A percentile compares a stretch with the other conserved stretches of the same genome.
Evolutionary conservation across 2,797 vertebrate genomes (phyloP).

Genomic region (Syngnathus rostellatus): DNA sequence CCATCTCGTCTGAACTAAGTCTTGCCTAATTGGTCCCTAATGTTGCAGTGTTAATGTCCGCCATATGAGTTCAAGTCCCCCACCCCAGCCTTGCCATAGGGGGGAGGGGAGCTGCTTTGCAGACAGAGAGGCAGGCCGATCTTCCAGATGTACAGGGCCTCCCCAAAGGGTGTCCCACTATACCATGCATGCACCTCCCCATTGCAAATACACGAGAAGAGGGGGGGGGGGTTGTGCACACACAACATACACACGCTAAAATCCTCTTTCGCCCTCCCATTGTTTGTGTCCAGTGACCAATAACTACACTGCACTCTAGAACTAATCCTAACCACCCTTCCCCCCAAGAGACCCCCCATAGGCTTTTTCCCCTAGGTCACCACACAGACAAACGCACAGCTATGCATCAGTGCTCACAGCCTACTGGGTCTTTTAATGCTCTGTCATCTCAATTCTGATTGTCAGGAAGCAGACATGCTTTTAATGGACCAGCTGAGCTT

Average conservation of each 20-base stretch:
- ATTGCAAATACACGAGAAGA: constrained; percentile 46
- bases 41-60: constrained; percentile 18
- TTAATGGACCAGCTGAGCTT: constrained; percentile 72
- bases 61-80: constrained; percentile 55
- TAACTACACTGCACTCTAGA: constrained; percentile 62
- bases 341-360: constrained; percentile 54
- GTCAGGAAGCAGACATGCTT: constrained; percentile 63
- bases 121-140: constrained; percentile 43
- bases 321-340: constrained; percentile 63
- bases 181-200: constrained; percentile 39
- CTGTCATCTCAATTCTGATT: constrained; percentile 66
- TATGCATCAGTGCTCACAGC: constrained; percentile 50
- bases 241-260: constrained; percentile 35
- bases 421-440: constrained; percentile 65
- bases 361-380: constrained; percentile 57
- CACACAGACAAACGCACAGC: constrained; percentile 14
- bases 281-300: constrained; percentile 73
- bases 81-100: constrained; percentile 12
- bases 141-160: constrained; percentile 59
- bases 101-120: constrained; percentile 42
- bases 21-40: constrained; percentile 27
- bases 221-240: constrained; percentile 13
- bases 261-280: constrained; percentile 70
- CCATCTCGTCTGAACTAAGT: constrained; percentile 8
- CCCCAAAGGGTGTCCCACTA: constrained; percentile 45